Base-by-base conservation (phyloP, 2,113 vertebrate genomes). In the Helogale parvula region DNA sequence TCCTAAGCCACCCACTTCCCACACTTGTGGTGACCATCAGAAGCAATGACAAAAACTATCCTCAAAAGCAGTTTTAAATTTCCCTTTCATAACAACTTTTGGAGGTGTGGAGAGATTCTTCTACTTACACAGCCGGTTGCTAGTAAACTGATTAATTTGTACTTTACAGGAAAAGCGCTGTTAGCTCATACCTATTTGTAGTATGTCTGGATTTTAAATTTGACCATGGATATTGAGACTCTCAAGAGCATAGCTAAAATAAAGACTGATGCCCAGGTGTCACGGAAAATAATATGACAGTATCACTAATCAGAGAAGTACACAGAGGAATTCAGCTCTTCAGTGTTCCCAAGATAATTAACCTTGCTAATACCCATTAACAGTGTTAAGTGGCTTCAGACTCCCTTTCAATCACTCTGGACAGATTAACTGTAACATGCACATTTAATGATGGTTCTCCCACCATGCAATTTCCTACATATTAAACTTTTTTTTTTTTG, bases 311-410 rank as follows among this genome's bases (percentile, higher is more conserved):
- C 89, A 41, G 15, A 31, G 90, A 96, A 79, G 66, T 65, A 60
- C 41, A 94, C 63, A 90, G 98, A 98, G 96, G 97, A 95, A 96
- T 63, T 0, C 63, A 50, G 96, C 60, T 97, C 97, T 95, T 98
- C 97, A 90, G 50, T 80, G 93, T 97, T 97, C 96, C 96, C 89
- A 97, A 98, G 98, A 98, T 97, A 98, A 98, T 98, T 98, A 99
- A 98, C 98, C 98, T 98, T 97, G 96, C 97, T 0, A 23, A 93
- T 96, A 98, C 88, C 79, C 69, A 88, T 97, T 98, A 98, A 98
- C 89, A 77, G 95, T 80, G 96, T 97, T 98, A 98, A 98, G 97
- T 96, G 88, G 96, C 98, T 96, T 96, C 65, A 65, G 1, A 68
- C 35, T 94, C 54, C 71, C 79, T 97, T 91, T 98, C 97, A 97